Conservation (phyloP, 1,140 invertebrate species). For the Patella vulgata region DNA sequence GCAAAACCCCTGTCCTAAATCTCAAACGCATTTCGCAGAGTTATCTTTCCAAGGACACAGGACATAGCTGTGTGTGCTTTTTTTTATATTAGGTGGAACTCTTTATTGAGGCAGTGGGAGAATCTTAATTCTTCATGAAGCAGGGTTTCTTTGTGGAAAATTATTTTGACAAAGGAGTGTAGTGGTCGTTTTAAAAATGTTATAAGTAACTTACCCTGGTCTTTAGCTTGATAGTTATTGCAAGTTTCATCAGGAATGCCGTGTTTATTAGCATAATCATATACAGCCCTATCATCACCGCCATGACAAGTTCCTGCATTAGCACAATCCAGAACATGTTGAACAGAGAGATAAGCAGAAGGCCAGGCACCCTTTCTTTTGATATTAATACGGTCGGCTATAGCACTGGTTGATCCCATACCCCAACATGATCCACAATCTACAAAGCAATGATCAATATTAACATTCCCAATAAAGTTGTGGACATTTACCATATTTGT, state of each 20-base stretch:
- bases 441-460: slow-evolving; percentile 34
- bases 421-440: slow-evolving; percentile 72
- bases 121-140: too few species aligned
- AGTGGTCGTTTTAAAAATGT: too few species aligned
- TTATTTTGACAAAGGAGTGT: too few species aligned
- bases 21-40: too few species aligned
- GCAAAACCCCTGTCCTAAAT: too few species aligned
- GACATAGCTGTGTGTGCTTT: too few species aligned
- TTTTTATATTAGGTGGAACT: too few species aligned
- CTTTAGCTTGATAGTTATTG: slow-evolving; percentile 70
- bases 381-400: slow-evolving; percentile 71
- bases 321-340: slow-evolving; percentile 68
- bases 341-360: slow-evolving; percentile 66
- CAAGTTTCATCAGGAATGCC: slow-evolving; percentile 70
- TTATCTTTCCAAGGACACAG: too few species aligned
- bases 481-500: neutral
- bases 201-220: slow-evolving; percentile 61
- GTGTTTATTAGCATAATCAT: slow-evolving; percentile 66
- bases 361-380: slow-evolving; percentile 68
- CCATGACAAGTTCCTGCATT: slow-evolving; percentile 65
- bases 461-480: neutral
- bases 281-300: slow-evolving; percentile 65
- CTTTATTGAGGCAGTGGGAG: too few species aligned
- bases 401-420: slow-evolving; percentile 67
- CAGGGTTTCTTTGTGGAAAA: too few species aligned